These are phyloP conservation scores for Mormyrops boulengeri DNA, from an alignment of 2,797 vertebrate genomes.

Conservation along the genomic window DNA sequence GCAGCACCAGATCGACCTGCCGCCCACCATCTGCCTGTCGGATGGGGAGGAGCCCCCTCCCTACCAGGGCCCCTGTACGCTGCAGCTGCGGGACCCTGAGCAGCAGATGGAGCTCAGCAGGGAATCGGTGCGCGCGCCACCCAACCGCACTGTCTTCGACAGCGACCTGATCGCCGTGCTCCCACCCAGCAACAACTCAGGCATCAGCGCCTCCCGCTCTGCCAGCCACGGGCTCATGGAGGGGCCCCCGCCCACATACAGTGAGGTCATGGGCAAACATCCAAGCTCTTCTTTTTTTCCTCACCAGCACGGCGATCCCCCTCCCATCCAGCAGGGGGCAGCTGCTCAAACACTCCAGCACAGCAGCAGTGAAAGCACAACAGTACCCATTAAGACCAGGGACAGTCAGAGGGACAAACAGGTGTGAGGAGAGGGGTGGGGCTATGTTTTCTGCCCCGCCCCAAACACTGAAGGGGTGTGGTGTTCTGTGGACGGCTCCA, in stretches of 20 bases:
- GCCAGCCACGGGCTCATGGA: constrained; percentile 67
- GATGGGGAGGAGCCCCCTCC: constrained; percentile 80
- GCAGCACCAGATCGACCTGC: constrained; percentile 80
- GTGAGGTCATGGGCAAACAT: constrained; percentile 73
- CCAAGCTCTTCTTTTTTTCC: constrained; percentile 66
- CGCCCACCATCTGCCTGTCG: constrained; percentile 79
- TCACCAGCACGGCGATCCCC: constrained; percentile 69
- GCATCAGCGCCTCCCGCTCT: constrained; percentile 69
- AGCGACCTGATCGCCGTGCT: constrained; percentile 74
- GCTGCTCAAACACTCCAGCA: constrained; percentile 56
- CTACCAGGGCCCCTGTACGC: constrained; percentile 75
- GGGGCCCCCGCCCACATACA: constrained; percentile 79
- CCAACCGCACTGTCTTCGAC: constrained; percentile 85
- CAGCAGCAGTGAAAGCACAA: constrained; percentile 62
- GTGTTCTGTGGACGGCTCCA: constrained; percentile 38
- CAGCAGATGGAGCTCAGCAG: constrained; percentile 84
- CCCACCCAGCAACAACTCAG: constrained; percentile 76
- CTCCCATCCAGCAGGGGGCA: constrained; percentile 55
- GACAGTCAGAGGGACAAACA: constrained; percentile 69
- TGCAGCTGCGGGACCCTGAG: constrained; percentile 78
- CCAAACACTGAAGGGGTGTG: constrained; percentile 33
- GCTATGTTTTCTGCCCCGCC: constrained; percentile 14
- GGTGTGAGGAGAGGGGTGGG: constrained; percentile 44
- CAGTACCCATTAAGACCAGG: constrained; percentile 60
- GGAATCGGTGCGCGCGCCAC: constrained; percentile 77